phyloP scores from a whole-genome alignment of 2,797 vertebrate genomes.

The Manis pentadactyla region DNA sequence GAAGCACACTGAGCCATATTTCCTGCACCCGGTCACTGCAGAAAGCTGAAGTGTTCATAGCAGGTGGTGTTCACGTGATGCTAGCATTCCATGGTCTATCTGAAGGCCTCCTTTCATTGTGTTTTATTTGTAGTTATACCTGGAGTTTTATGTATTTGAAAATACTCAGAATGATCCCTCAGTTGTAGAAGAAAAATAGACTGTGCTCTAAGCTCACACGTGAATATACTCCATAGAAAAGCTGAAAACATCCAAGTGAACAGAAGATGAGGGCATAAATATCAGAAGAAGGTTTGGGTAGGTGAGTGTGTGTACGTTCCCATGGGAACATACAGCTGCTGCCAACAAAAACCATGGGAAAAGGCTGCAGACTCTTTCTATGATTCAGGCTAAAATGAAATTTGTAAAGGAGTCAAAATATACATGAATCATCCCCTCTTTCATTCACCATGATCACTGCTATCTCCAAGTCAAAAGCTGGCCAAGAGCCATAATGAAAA shows the following conservation, averaged over 20 bases:
- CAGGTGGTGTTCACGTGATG: not conserved
- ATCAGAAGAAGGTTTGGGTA: not conserved
- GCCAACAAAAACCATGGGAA: constrained; percentile 63
- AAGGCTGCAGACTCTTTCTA: constrained; percentile 55
- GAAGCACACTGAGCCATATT: not conserved
- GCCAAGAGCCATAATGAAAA: constrained; percentile 27
- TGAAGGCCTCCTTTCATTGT: not conserved
- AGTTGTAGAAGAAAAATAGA: not conserved
- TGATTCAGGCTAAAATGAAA: constrained; percentile 69
- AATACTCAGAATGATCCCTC: not conserved
- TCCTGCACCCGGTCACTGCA: not conserved
- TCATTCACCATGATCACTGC: not conserved
- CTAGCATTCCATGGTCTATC: not conserved
- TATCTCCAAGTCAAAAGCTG: constrained; percentile 40
- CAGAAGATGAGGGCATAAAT: not conserved
- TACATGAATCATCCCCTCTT: constrained; percentile 61
- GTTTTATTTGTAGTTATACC: not conserved
- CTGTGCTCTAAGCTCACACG: not conserved
- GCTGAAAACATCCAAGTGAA: not conserved
- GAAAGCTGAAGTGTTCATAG: not conserved
- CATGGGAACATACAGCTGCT: constrained; percentile 4
- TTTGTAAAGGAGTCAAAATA: constrained; percentile 60
- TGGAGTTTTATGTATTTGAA: constrained; percentile 5
- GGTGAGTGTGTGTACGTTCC: not conserved
- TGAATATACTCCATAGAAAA: not conserved